Base-by-base conservation (phyloP, 2,888 invertebrate genomes). In the Trisateles emortualis region DNA sequence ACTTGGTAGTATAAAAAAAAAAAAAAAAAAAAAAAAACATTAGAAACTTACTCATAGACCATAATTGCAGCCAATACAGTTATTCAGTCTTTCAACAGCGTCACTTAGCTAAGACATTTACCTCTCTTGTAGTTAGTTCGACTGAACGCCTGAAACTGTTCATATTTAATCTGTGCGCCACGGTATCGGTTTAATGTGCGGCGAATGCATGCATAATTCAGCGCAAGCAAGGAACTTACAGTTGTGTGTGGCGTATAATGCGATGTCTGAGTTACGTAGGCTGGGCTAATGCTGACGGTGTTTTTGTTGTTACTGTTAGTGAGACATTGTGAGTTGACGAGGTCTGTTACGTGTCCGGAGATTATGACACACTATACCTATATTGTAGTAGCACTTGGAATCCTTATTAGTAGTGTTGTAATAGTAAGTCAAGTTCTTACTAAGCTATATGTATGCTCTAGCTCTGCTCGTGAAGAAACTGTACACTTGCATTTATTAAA, bases 111-210 rank as follows among this genome's bases (percentile, higher is more conserved):
- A 43, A 50, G 38, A 70, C 61, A 74, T 76, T 78, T 74, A 71
- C 76, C 78, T 76, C 75, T 72, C 78, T 79, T 67, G 66, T 76
- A 80, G 80, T 83, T 79, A 77, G 77, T 68, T 72, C 76, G 67
- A 74, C 73, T 72, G 84, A 81, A 86, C 85, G 78, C 77, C 81
- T 85, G 83, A 84, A 79, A 83, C 73, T 83, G 85, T 86, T 79
- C 83, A 86, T 86, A 86, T 86, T 86, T 84, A 85, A 86, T 85
- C 78, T 70, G 66, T 69, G 63, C 78, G 68, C 66, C 69, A 74
- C 78, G 80, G 76, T 77, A 80, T 81, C 78, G 82, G 81, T 81
- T 72, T 85, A 86, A 86, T 84, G 84, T 78, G 78, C 79, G 76
- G 77, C 63, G 69, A 76, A 76, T 74, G 78, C 77, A 80, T 86